phyloP scores from a whole-genome alignment of 2,113 vertebrate species.

The Dolichallabes microphthalmus region DNA sequence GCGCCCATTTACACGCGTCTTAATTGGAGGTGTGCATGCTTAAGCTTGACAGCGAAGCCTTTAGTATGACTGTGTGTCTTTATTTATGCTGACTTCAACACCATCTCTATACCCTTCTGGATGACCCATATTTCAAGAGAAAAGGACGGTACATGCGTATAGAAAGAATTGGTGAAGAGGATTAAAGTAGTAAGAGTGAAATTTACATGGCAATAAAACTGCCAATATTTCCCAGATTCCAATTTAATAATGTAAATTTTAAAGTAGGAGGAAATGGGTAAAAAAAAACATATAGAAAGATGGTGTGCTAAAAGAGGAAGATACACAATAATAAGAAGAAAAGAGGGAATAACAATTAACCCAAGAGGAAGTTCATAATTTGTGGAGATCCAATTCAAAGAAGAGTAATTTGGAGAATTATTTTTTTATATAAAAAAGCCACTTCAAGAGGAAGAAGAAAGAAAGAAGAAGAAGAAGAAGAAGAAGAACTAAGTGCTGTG shows the following conservation, averaged over 20 bases:
- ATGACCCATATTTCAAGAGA: constrained; percentile 1
- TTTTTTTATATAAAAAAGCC: background rate
- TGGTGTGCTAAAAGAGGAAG: constrained; percentile 29
- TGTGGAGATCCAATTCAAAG: constrained; percentile 38
- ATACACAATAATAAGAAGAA: constrained; percentile 30
- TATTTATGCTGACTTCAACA: constrained; percentile 35
- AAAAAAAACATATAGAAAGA: constrained; percentile 2
- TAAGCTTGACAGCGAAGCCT: constrained; percentile 5
- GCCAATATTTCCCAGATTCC: background rate
- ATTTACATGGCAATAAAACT: background rate
- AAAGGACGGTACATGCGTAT: background rate
- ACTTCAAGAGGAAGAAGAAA: constrained; percentile 34
- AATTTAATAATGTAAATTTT: background rate
- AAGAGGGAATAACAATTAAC: constrained; percentile 44
- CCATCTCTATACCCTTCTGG: background rate
- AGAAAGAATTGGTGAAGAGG: background rate
- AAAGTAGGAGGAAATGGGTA: background rate
- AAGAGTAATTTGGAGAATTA: constrained; percentile 42
- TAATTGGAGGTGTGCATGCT: constrained; percentile 35
- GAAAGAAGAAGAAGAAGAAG: constrained; percentile 32
- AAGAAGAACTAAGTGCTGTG: constrained; percentile 29
- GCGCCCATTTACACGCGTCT: constrained; percentile 20
- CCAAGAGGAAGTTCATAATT: constrained; percentile 40
- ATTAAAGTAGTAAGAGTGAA: constrained; percentile 4
- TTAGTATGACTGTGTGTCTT: constrained; percentile 18